Percentiles rank a stretch among this genome's conserved stretches.
Evolutionary conservation across 2,113 vertebrate species (phyloP).

Genomic region (Heterotis niloticus): DNA sequence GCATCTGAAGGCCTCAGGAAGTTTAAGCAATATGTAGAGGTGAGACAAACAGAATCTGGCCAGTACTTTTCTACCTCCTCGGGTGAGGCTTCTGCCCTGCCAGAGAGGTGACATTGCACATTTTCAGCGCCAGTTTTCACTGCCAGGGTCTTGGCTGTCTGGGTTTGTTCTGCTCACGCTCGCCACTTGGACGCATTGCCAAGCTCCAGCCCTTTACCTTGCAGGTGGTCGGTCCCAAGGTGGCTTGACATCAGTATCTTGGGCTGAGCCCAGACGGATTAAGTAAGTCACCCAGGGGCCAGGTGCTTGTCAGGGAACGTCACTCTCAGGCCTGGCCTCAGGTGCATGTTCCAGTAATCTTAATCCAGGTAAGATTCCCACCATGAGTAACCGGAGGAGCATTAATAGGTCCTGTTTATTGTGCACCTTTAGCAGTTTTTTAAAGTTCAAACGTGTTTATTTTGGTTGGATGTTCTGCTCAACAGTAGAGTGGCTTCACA

Average conservation of each 20-base stretch:
- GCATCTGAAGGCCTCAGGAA: not conserved
- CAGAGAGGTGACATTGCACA: not conserved
- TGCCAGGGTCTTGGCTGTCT: not conserved
- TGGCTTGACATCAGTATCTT: not conserved
- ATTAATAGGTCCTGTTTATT: no score
- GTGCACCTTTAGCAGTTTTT: no score
- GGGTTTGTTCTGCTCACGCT: not conserved
- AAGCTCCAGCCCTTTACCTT: no score
- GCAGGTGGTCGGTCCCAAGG: not conserved
- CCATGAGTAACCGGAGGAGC: no score
- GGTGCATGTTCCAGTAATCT: no score
- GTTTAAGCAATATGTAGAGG: not conserved
- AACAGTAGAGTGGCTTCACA: no score
- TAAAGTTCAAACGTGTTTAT: no score
- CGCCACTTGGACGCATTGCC: no score
- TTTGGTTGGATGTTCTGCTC: no score
- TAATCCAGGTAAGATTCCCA: no score
- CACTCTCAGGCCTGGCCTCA: no score
- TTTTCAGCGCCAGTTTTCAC: no score
- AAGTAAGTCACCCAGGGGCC: not conserved
- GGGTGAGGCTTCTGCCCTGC: not conserved
- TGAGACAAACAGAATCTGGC: not conserved
- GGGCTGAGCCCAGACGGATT: not conserved
- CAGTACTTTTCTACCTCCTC: not conserved
- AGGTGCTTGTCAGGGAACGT: not conserved